These are phyloP conservation scores for Myotis davidii DNA, from an alignment of 2,113 vertebrate species.

Conservation along the genomic window DNA sequence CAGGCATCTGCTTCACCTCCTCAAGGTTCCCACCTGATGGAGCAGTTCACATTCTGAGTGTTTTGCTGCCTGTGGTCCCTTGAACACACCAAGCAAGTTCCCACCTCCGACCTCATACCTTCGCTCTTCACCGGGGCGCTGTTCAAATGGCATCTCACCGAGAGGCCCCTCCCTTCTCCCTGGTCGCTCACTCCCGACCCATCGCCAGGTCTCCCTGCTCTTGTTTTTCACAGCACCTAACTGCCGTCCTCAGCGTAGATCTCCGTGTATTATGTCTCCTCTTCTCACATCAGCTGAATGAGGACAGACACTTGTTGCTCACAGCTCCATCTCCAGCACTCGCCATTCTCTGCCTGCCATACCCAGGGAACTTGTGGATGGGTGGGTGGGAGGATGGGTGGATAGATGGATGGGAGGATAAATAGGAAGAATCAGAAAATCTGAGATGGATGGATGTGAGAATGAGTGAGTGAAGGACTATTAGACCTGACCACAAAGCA, in stretches of 20 bases:
- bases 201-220: fast-evolving
- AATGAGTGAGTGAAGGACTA: not conserved
- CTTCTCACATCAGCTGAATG: not conserved
- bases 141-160: not conserved
- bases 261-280: not conserved
- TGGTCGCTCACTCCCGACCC: fast-evolving
- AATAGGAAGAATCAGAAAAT: no score
- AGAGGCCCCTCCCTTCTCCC: not conserved
- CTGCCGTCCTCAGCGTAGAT: not conserved
- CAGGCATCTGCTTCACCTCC: not conserved
- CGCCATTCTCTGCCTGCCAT: not conserved
- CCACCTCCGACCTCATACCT: fast-evolving
- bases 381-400: not conserved
- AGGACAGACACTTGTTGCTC: not conserved
- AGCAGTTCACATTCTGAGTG: not conserved
- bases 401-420: no score
- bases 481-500: not conserved
- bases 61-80: no score
- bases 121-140: not conserved
- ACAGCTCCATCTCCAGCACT: not conserved
- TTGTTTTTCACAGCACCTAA: not conserved
- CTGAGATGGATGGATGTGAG: not conserved
- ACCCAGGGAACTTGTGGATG: not conserved
- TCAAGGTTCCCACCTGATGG: not conserved
- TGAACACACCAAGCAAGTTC: fast-evolving